Base-by-base conservation (phyloP, 2,113 vertebrate species). In the Ptilorrhoa leucosticta region DNA sequence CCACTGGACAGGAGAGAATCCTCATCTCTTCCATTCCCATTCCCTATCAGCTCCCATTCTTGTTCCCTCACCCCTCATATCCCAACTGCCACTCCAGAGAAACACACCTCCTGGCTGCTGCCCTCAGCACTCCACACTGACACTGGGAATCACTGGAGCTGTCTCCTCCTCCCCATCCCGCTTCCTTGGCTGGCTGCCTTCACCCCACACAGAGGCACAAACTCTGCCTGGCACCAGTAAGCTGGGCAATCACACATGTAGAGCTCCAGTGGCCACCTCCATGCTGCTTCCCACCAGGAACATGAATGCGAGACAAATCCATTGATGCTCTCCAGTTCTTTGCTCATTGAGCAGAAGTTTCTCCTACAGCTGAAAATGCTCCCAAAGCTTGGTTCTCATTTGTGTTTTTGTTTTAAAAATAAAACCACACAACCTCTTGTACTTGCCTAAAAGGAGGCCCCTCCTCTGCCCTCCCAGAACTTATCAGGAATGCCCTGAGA, bases 21-120 rank as follows among this genome's bases (percentile, higher is more conserved):
- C n/a, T 94, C 28, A 72, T 61, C 10, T 45, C 53, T 87, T 42
- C 47, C 42, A 53, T 7, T 13, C 13, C n/a, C 50, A 15, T 37
- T 24, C 28, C 35, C 31, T 14, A 6, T 19, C 64, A 35, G 64
- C 13, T 72, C 39, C 58, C 50, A 27, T 6, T 15, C 48, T 44
- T 8, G 1, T 24, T 60, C 30, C 61, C 61, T 70, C 71, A n/a
- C 3, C 18, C 33, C 53, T 53, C 1, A 0, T 1, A 26, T 6
- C 27, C 40, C 6, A 0, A 9, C 30, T 73, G 39, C 35, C 51
- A 27, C 47, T n/a, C 44, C 64, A 64, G n/a, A 68, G 19, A 30
- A 39, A 45, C 7, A 9, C 33, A 19, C 15, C 42, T 39, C 26
- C 50, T 65, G 58, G 31, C 48, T 77, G 37, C 82, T 65, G 81